Conservation (phyloP, 2,113 vertebrate species). For the Lophochroa leadbeateri region DNA sequence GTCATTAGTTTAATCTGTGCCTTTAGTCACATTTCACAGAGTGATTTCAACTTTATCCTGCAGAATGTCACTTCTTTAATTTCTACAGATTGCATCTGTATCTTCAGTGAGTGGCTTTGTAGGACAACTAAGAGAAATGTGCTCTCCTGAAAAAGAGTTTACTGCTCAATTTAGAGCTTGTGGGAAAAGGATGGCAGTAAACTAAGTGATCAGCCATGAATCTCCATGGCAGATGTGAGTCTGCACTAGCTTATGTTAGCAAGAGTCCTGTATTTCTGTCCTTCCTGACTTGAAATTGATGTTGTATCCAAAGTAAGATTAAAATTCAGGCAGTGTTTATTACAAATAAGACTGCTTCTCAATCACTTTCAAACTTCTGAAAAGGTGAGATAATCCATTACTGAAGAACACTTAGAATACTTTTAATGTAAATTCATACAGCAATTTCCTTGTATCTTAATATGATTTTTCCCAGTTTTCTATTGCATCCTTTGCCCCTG, state of each 20-base stretch:
- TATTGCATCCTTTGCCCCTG: neutral
- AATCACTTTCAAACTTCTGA: neutral
- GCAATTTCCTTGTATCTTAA: neutral
- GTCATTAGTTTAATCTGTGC: neutral
- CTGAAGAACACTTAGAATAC: neutral
- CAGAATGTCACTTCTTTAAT: neutral
- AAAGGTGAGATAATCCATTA: constrained; percentile 8
- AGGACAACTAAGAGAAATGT: neutral
- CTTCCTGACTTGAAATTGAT: neutral
- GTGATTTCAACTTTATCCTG: neutral
- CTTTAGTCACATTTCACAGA: neutral
- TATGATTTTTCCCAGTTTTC: neutral
- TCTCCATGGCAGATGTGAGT: neutral
- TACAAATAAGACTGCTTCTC: constrained; percentile 13
- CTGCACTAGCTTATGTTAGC: neutral
- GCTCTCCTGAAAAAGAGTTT: neutral
- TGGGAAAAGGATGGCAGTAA: neutral
- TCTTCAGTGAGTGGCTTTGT: neutral
- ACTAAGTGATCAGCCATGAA: neutral
- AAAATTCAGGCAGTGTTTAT: constrained; percentile 3
- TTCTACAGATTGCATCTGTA: neutral
- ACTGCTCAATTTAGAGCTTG: neutral
- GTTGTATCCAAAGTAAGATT: constrained; percentile 6
- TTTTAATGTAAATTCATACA: constrained; percentile 18
- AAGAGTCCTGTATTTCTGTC: neutral